phyloP scores from a whole-genome alignment of 1,140 invertebrate genomes.

The Cryptotermes secundus region DNA sequence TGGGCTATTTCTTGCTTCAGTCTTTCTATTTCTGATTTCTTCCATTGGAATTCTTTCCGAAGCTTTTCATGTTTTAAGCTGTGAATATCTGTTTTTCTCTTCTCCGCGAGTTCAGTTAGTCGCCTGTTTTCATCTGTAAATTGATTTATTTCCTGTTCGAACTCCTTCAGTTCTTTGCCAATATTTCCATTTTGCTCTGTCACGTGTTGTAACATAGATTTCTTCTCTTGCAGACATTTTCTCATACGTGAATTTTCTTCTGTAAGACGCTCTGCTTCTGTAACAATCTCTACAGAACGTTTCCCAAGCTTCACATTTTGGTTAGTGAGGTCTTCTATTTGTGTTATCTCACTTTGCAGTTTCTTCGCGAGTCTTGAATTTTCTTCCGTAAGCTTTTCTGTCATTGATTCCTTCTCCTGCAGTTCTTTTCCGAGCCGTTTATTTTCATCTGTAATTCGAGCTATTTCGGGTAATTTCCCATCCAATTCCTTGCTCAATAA shows the following conservation, averaged over 20 bases:
- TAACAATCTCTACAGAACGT: not conserved
- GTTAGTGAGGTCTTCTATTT: not conserved
- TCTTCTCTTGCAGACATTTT: not conserved
- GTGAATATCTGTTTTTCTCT: not conserved
- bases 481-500: not conserved
- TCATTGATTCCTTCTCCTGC: not conserved
- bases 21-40: not conserved
- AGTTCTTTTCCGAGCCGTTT: not conserved
- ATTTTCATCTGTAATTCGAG: not conserved
- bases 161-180: not conserved
- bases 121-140: not conserved
- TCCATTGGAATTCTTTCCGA: not conserved
- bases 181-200: not conserved
- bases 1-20: not conserved
- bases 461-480: not conserved
- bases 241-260: not conserved
- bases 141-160: not conserved
- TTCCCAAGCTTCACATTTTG: not conserved
- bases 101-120: not conserved
- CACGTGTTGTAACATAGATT: not conserved
- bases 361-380: not conserved
- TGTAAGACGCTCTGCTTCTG: not conserved
- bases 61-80: not conserved
- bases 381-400: not conserved
- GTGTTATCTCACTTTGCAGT: not conserved